Conservation (phyloP, 2,888 invertebrate species). For the Acanthosoma haemorrhoidale region DNA sequence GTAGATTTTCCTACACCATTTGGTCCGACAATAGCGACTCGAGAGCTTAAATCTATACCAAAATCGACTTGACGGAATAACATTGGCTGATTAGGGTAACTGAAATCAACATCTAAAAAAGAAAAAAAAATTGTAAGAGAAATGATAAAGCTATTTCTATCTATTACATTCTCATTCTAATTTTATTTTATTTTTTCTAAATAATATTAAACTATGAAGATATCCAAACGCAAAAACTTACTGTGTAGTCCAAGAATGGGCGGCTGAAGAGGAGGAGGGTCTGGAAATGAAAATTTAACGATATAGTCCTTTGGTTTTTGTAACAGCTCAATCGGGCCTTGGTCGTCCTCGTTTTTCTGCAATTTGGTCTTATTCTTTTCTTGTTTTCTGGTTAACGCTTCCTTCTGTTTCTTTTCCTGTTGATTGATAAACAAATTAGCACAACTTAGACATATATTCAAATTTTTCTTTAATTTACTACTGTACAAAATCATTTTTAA, state of each 20-base stretch:
- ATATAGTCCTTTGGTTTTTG: slow-evolving; percentile 90
- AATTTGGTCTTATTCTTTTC: slow-evolving; percentile 82
- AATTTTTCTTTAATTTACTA: background rate
- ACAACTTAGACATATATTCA: background rate
- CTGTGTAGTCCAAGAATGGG: slow-evolving; percentile 93
- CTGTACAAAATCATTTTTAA: background rate
- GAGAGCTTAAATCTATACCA: slow-evolving; percentile 86
- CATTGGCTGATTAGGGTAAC: slow-evolving; percentile 72
- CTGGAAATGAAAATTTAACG: slow-evolving; percentile 96
- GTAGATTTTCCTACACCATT: slow-evolving; percentile 99
- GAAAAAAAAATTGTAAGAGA: slow-evolving; percentile 21
- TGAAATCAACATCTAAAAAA: slow-evolving; percentile 73
- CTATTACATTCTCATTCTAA: too few relatives aligned
- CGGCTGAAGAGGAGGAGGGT: slow-evolving; percentile 92
- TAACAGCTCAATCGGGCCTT: slow-evolving; percentile 74
- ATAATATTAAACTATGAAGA: too few relatives aligned
- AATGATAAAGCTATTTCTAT: background rate
- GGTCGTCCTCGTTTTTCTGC: slow-evolving; percentile 70
- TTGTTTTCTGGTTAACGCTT: slow-evolving; percentile 82
- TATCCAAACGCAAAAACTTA: too few relatives aligned
- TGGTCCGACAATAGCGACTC: slow-evolving; percentile 87
- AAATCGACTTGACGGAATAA: slow-evolving; percentile 85
- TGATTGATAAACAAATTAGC: background rate
- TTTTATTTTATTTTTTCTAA: too few relatives aligned
- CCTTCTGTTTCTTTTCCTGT: slow-evolving; percentile 86